Base-by-base conservation (phyloP, 2,888 invertebrate genomes). In the Xestia sexstrigata region DNA sequence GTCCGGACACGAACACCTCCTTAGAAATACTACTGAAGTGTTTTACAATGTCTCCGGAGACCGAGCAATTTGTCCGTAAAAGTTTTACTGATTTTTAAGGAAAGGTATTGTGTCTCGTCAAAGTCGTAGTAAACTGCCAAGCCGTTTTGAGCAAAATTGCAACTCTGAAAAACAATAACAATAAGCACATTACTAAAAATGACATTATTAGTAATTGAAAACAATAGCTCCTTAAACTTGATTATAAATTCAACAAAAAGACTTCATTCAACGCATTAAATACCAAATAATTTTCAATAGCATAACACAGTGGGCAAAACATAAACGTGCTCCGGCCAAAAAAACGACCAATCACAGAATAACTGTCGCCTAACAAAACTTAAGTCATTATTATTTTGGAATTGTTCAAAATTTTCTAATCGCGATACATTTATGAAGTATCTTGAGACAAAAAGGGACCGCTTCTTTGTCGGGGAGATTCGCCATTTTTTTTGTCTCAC, bases 401-500 rank as follows among this genome's bases (percentile, higher is more conserved):
- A 87, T 89, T 74, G 80, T 90, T 92, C 88, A 90, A 90, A 94
- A 92, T 93, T 93, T 92, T 94, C 94, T 94, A 95, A 95, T 95
- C 93, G 89, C 88, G 87, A 92, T 95, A 94, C 95, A 94, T 92
- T 95, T 95, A 95, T 95, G 95, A 95, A 92, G 90, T 91, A 95
- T 94, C 87, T 78, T n/a, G 71, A 84, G 79, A 88, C 90, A 95
- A 95, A 95, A 95, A 95, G 93, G 76, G 55, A 71, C 92, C 91
- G 92, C 93, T 95, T 95, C 95, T 95, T 95, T 95, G 95, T 95
- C 94, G 95, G 95, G 89, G 91, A 87, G 79, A 88, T 79, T 66
- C 83, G 89, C 88, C 62, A 85, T 84, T 89, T 95, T 80, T 96
- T 96, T 96, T 95, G 93, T 88, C 79, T 74, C 72, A 60, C 70